Conservation (phyloP, 2,797 vertebrate genomes). For the Dromococcyx pavoninus region DNA sequence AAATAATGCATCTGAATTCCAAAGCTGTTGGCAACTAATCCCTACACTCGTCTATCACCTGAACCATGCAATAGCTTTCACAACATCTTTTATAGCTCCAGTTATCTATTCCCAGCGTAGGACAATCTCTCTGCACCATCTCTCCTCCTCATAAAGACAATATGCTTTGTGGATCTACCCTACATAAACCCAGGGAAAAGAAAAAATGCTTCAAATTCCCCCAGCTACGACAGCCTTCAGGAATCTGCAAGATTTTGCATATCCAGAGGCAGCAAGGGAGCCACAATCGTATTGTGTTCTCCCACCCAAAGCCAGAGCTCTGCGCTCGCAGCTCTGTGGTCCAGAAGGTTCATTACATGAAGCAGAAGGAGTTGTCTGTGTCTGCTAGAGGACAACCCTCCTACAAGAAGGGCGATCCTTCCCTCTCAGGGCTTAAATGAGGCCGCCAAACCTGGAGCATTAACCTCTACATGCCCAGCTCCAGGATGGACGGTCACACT, state of each 20-base stretch:
- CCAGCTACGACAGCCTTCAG: not conserved
- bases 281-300: not conserved
- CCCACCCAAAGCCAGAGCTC: slow-evolving; percentile 39
- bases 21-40: slow-evolving; percentile 40
- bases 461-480: not conserved
- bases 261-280: slow-evolving; percentile 27
- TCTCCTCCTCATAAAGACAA: not conserved
- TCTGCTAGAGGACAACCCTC: not conserved
- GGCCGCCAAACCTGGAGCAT: not conserved
- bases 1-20: slow-evolving; percentile 54
- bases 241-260: slow-evolving; percentile 30
- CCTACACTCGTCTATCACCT: not conserved
- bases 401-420: not conserved
- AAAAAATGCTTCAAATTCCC: not conserved
- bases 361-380: not conserved
- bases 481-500: not conserved
- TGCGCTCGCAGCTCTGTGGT: not conserved
- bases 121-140: not conserved
- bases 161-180: not conserved
- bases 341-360: not conserved
- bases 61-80: not conserved
- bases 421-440: not conserved
- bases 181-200: not conserved
- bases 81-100: not conserved
- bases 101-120: not conserved